Evolutionary conservation across 2,113 vertebrate genomes (phyloP), one percentile per base, ranked within the genome.

Genomic region (Girardinichthys multiradiatus): DNA sequence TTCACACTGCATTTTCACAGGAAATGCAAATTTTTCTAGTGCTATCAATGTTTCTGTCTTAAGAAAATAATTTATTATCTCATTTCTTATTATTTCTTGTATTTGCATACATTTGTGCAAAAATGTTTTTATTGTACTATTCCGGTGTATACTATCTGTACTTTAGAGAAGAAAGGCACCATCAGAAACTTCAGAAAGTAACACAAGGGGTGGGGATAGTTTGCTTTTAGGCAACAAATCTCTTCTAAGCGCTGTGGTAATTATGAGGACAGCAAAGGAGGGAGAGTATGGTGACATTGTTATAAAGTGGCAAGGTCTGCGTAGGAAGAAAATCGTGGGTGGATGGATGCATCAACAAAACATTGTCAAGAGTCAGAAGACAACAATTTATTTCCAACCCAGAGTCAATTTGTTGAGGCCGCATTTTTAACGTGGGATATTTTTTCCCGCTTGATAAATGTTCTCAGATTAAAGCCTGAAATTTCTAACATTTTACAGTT

Each of bases 261-360:
- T 80, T 74, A 70, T 67, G 42, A 35, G 51, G 9, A 64, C 31
- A 69, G 45, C 61, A 65, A 67, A 67, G 35, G 57, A 70, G 37
- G 48, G 57, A 31, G 74, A 57, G 26, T 57, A 39, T 54, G 29
- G 59, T 58, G 64, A 71, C 57, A 62, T 70, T 63, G 74, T 72
- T 72, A 35, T 33, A 75, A 69, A 72, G 68, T 75, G 64, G 60
- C 35, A 68, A 65, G 29, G 64, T 68, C 37, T 68, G 73, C 29
- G 26, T 37, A 14, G 60, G 54, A 54, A 60, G 68, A 37, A 42
- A 33, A 37, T 29, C 65, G 66, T 73, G 42, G 70, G 59, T 70
- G 67, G 45, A 81, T 65, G 33, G 60, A 70, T 72, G 39, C 48
- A 63, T 69, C 57, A 73, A 57, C 64, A 69, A 77, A 75, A 68